Base-by-base conservation (phyloP, 2,888 invertebrate species). In the Plebejus melissa region DNA sequence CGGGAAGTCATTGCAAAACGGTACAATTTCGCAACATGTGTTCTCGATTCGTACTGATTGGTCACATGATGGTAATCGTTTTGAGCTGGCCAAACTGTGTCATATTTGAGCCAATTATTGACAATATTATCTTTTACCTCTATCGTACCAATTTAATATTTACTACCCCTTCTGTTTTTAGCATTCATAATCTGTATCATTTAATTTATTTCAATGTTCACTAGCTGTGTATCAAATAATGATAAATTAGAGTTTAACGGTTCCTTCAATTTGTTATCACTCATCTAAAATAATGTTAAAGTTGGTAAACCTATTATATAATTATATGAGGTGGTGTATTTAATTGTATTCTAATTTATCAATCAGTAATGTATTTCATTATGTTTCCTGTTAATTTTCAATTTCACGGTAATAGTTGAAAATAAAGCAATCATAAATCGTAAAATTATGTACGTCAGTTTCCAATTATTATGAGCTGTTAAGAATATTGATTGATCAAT, bases 51-150 rank as follows among this genome's bases (percentile, higher is more conserved):
- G 41, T 22, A 46, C 54, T 54, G 50, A 72, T 54, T 32, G 72
- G 32, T 54, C 72, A 50, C 50, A 72, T 72, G 50, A 72, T 72
- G 50, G 72, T 50, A 72, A 72, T 72, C 41, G 4, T 46, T 41
- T 46, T 71, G 28, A 46, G 71, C 28, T n/a, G 36, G 71, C 46
- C 22, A 46, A 28, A 71, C 22, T 41, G 22, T 41, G 71, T 65
- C 65, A 36, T 32, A 71, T 46, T 71, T 22, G 46, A 46, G 7
- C 41, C 9, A 71, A 41, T 46, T 46, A 71, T 46, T 46, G 22
- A 5, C 5, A 0, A 22, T 22, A 65, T 46, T 36, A 69, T 0
- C 36, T 16, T 38, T 58, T 58, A 58, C 2, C 9, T 46, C 46
- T 11, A 46, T 9, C 5, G 22, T 22, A 22, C 7, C 7, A 22